phyloP scores from a whole-genome alignment of 2,888 invertebrate species.

The Drosophila sordidula region DNA sequence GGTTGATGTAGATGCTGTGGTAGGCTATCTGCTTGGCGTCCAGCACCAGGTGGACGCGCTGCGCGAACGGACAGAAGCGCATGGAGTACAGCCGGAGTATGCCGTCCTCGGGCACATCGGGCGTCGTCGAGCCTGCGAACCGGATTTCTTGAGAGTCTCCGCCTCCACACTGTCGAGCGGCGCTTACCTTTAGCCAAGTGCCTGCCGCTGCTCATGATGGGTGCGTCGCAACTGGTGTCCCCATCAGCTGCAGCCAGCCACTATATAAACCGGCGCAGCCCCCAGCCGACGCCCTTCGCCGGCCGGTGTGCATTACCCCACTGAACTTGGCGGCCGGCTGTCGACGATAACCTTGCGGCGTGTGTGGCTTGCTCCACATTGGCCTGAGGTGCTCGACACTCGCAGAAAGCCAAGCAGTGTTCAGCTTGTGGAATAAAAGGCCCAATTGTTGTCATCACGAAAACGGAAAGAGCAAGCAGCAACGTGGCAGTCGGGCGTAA shows the following conservation, averaged over 20 bases:
- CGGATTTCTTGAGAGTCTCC: neutral
- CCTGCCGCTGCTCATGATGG: slow-evolving; percentile 74
- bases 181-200: slow-evolving; percentile 69
- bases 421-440: too few species aligned
- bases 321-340: slow-evolving; percentile 55
- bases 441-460: too few species aligned
- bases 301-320: slow-evolving; percentile 38
- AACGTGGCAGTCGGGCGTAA: too few species aligned
- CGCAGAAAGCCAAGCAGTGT: too few species aligned
- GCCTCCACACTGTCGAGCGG: neutral
- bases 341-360: slow-evolving; percentile 43
- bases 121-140: slow-evolving; percentile 88
- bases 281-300: slow-evolving; percentile 46
- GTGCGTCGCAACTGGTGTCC: slow-evolving; percentile 42
- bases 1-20: slow-evolving; percentile 91
- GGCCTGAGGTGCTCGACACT: too few species aligned
- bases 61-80: slow-evolving; percentile 94
- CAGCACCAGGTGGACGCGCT: slow-evolving; percentile 90
- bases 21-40: slow-evolving; percentile 93
- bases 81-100: slow-evolving; percentile 92
- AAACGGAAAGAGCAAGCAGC: too few species aligned
- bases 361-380: neutral
- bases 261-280: slow-evolving; percentile 28
- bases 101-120: slow-evolving; percentile 87
- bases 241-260: neutral